Evolutionary conservation across 2,888 invertebrate species (phyloP), one percentile per base, ranked within the genome.

Genomic region (Hybos culiciformis): DNA sequence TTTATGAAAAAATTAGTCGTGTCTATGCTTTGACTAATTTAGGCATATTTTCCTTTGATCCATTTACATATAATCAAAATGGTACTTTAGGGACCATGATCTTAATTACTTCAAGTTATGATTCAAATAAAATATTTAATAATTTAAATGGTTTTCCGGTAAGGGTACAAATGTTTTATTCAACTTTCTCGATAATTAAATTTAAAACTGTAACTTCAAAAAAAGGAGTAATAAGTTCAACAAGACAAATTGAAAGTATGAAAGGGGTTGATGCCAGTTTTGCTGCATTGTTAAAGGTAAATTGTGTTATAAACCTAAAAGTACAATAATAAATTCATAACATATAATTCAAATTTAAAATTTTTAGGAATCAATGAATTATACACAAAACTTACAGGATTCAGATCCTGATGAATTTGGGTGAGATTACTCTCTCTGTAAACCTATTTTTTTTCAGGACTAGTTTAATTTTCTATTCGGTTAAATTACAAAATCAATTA

Each of bases 131-230:
- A 14, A 40, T 53, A 3, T 61, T 66, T 42, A 18, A 45, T 11
- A 56, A 65, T 45, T 49, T 66, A 1, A 49, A 65, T 41, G 59
- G 57, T 2, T 63, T 63, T 51, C 55, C 60, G 1, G 5, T 66
- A 12, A 55, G 55, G 3, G 49, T 58, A 1, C 62, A 66, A 45
- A 56, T 62, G 19, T 65, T 66, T 39, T 50, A 55, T 42, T 63
- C 66, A 0, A 57, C 58, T 0, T 64, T 58, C 44, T 57, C 63
- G 0, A 43, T 44, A 7, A 40, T 46, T 9, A 19, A 43, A 12
- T n/a, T n/a, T n/a, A n/a, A n/a, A n/a, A n/a, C n/a, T n/a, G n/a
- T n/a, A n/a, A n/a, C n/a, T 48, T 2, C 46, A 60, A 0, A 43
- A 44, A 12, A 53, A 48, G 2, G 52, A 59, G 43, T 46, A 44